Evolutionary conservation across 1,140 invertebrate genomes (phyloP), one percentile per base, ranked within the genome.

Genomic region (Coelopa frigida): DNA sequence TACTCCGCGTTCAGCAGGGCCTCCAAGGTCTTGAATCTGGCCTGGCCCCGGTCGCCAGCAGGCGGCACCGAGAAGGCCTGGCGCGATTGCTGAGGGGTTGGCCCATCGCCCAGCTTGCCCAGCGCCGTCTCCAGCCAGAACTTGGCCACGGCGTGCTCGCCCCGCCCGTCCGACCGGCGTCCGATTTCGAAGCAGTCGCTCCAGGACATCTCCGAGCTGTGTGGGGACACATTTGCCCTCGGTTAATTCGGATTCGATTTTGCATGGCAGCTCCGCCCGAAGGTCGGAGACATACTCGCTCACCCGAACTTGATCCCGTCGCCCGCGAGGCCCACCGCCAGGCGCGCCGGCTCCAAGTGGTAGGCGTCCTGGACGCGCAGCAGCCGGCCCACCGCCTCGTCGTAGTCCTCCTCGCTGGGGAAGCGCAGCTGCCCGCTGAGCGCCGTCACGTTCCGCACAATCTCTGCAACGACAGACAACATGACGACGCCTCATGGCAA

Each of bases 121-220:
- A 58, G 18, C 5, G 63, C 63, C 3, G 55, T 58, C 36, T 61
- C 60, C 31, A 67, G 40, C 63, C 63, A 67, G 39, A 53, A 61
- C 32, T 59, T 63, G 38, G 62, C 60, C 23, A 61, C 49, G 0
- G 52, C 40, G 20, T 53, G 53, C 35, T 67, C 58, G 10, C 53
- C 55, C 37, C 50, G 53, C 15, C 48, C 32, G 26, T 42, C 46
- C 18, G 58, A 58, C 20, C 54, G 56, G 17, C 51, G 49, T 6
- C 58, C 63, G 41, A 67, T 50, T 46, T 66, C 62, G 24, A 66
- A 48, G 49, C 63, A 66, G 36, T 67, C 63, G 52, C 63, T 62
- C 62, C 63, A 66, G 32, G 60, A 55, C 60, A 67, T 51, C 22
- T 33, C 43, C 2, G 44, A 42, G 27, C 43, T 50, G 40, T 18